Conservation (phyloP, 1,140 invertebrate species). For the Pseudomyrmex sp. region DNA sequence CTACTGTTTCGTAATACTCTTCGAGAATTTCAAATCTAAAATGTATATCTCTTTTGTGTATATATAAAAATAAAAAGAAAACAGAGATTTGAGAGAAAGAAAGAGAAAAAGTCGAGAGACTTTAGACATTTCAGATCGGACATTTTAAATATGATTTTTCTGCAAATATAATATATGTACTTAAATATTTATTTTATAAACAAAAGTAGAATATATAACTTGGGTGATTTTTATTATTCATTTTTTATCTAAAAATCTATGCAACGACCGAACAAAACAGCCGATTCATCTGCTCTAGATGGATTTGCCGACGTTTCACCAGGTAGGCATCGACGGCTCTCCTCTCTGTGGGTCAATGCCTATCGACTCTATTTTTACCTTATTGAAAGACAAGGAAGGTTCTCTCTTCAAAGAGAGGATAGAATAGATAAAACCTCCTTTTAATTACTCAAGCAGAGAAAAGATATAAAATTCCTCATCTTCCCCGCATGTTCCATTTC, state of each 20-base stretch:
- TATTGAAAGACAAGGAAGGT: constrained; percentile 29
- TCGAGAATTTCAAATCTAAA: too few relatives aligned
- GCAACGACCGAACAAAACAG: not conserved
- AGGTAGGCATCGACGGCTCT: constrained; percentile 30
- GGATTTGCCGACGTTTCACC: constrained; percentile 23
- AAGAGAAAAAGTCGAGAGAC: not conserved
- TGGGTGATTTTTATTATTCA: not conserved
- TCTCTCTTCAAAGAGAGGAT: constrained; percentile 8
- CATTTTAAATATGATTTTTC: not conserved
- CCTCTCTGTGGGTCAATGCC: constrained; percentile 47
- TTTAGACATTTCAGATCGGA: not conserved
- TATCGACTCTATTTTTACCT: constrained; percentile 56
- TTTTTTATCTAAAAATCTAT: not conserved
- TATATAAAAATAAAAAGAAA: too few relatives aligned
- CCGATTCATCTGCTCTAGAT: constrained; percentile 10
- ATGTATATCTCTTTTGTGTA: too few relatives aligned
- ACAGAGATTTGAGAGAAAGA: too few relatives aligned
- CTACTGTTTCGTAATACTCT: too few relatives aligned
- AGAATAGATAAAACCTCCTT: not conserved
- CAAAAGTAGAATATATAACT: not conserved
- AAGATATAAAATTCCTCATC: constrained; percentile 1
- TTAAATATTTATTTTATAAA: not conserved
- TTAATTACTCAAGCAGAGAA: constrained; percentile 2
- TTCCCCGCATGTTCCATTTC: not conserved
- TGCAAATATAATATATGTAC: not conserved